Base-by-base conservation (phyloP, 2,888 invertebrate species). In the Harpalus rufipes region DNA sequence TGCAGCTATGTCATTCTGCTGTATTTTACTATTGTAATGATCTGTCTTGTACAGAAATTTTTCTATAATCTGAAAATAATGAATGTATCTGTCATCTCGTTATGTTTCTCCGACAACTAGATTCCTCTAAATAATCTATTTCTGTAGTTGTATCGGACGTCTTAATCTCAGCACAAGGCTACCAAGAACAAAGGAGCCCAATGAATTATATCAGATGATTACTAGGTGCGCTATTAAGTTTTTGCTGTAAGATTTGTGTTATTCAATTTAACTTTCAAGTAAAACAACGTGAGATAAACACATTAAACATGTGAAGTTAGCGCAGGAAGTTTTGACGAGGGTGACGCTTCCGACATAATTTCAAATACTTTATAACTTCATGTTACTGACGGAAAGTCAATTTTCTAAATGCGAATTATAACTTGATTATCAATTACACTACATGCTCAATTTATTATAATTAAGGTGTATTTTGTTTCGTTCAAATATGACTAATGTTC, bases 161-260 rank as follows among this genome's bases (percentile, higher is more conserved):
- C 68, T 39, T 68, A 68, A 63, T 63, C 63, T 63, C 21, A 5
- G 25, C 18, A 25, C 21, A 63, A 25, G 12, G 1, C 10, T 25
- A 12, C 63, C 12, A 63, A 12, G 14, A 68, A 68, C 68, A 68
- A 68, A 68, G 68, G 32, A 68, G n/a, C 25, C 32, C 68, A 68
- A 68, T 68, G 68, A 68, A 68, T 39, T 32, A 4, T 68, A 39
- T 39, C 32, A 7, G 39, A 68, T 39, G 32, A 68, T 68, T 68
- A 68, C 39, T 68, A 68, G 68, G 68, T 68, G 32, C 32, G 39
- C 68, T 25, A 68, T 68, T 68, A 68, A 68, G 68, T 68, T 68
- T 68, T 68, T 68, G 68, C 68, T 39, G 4, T 25, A 68, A 68
- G 68, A 68, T 68, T 68, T 68, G n/a, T 14, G 39, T 68, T 39